Percentiles rank a stretch among this genome's conserved stretches.
Conservation (phyloP, 1,140 invertebrate genomes). For the Dendroctonus valens region DNA sequence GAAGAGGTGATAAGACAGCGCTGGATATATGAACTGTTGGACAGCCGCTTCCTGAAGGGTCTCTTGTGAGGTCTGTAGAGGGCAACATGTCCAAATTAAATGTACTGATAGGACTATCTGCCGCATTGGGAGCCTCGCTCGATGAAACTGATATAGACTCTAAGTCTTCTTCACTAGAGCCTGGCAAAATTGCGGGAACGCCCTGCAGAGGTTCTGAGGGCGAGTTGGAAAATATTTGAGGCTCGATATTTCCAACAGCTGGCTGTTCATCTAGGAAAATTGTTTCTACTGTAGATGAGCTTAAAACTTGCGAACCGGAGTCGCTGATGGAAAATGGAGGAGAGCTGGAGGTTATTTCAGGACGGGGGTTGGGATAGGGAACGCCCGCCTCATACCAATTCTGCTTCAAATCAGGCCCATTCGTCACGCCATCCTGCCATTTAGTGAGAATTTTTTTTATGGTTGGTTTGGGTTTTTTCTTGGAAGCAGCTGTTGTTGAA, state of each 20-base stretch:
- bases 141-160: constrained; percentile 19
- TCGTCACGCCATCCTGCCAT: constrained; percentile 17
- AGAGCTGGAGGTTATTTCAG: constrained; percentile 44
- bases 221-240: constrained; percentile 39
- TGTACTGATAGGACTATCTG: constrained; percentile 34
- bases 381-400: constrained; percentile 40
- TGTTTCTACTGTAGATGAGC: constrained; percentile 6
- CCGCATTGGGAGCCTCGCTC: not conserved
- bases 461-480: constrained; percentile 29
- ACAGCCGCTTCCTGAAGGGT: constrained; percentile 32
- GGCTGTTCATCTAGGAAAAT: constrained; percentile 12
- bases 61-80: constrained; percentile 20
- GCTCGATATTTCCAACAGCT: constrained; percentile 11
- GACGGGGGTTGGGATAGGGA: constrained; percentile 41
- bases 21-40: constrained; percentile 44
- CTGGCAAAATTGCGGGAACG: constrained; percentile 24
- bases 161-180: constrained; percentile 1
- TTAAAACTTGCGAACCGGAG: constrained; percentile 10
- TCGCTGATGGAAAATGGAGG: constrained; percentile 40
- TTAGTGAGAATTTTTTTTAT: constrained; percentile 35
- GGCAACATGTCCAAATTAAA: constrained; percentile 44
- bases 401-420: constrained; percentile 38
- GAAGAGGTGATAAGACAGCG: constrained; percentile 37
- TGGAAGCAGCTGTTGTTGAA: constrained; percentile 1
- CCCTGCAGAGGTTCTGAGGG: constrained; percentile 38